Evolutionary conservation across 2,797 vertebrate genomes (phyloP), one percentile per base, ranked within the genome.

Genomic region (Gephyroberyx darwinii): DNA sequence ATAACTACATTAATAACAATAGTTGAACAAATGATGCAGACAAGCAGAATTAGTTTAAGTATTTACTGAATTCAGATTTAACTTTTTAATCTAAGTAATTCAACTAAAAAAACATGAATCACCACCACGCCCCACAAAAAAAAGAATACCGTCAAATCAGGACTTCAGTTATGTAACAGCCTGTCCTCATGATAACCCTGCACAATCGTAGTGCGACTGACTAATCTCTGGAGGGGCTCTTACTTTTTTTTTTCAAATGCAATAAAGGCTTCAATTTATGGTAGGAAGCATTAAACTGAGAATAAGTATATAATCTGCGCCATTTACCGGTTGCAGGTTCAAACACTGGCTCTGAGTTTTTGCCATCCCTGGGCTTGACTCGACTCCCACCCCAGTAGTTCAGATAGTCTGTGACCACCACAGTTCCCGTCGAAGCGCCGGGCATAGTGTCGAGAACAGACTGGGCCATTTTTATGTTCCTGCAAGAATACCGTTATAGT

Each of bases 251-350:
- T 26, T 26, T 26, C 14, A 16, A 13, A 45, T 4, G 43, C 43
- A 45, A 26, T 26, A 26, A 26, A 26, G 26, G 26, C 26, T 26
- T 26, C 2, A 0, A 26, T 26, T 26, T 26, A 35, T 35, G 4
- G 6, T 12, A 5, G 8, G 5, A 14, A 14, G 20, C 13, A 1
- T 17, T 31, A 5, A 10, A 31, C 1, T n/a, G 6, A 2, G 3
- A 19, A 8, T 1, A 17, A 20, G 35, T 31, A 7, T 33, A 1
- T 0, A 16, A 0, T 0, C 8, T 13, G 19, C 1, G 33, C 7
- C 5, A 19, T 33, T 78, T 85, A 97, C 98, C 98, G 6, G 97
- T 98, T 10, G 97, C 95, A 0, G 97, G 98, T 66, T 99, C 97
- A 8, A 93, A 96, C 0, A 96, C 94, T 2, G 95, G 90, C 82